Conservation (phyloP, 1,140 invertebrate species). For the Protaetia brevitarsis region DNA sequence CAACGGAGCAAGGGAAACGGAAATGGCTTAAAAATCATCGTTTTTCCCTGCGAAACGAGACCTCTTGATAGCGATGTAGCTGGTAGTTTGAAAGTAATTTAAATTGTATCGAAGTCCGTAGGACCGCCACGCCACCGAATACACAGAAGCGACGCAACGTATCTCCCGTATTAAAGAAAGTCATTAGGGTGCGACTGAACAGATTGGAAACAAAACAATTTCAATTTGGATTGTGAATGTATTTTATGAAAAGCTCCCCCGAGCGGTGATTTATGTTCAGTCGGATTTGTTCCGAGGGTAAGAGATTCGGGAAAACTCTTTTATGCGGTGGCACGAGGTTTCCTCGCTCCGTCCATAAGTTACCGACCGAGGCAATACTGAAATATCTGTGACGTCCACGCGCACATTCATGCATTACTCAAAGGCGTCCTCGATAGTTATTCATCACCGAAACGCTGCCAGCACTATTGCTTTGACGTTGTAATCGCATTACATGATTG, state of each 20-base stretch:
- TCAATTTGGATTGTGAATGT: slow-evolving; percentile 27
- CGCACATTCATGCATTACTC: slow-evolving; percentile 19
- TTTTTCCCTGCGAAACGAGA: slow-evolving; percentile 2
- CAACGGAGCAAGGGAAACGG: slow-evolving; percentile 11
- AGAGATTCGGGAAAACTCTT: slow-evolving; percentile 4
- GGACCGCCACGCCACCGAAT: background rate
- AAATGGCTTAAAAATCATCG: slow-evolving; percentile 24
- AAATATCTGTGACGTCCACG: slow-evolving; percentile 14
- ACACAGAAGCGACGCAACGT: slow-evolving; percentile 12
- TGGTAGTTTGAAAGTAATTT: slow-evolving; percentile 24
- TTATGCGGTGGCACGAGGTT: slow-evolving; percentile 17
- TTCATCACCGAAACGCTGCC: background rate
- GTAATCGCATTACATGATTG: background rate
- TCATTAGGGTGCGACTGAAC: slow-evolving; percentile 27
- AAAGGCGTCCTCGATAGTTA: background rate
- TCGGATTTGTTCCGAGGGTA: slow-evolving; percentile 21
- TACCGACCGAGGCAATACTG: slow-evolving; percentile 5
- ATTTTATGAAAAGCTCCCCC: slow-evolving; percentile 27
- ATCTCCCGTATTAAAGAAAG: slow-evolving; percentile 25
- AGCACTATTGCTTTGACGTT: background rate
- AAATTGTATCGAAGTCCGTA: slow-evolving; percentile 16
- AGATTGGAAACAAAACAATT: slow-evolving; percentile 28
- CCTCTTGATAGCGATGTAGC: slow-evolving; percentile 21
- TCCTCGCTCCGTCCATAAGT: slow-evolving; percentile 11
- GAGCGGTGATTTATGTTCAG: slow-evolving; percentile 26